Evolutionary conservation across 2,113 vertebrate species (phyloP).

Genomic region (Oncorhynchus gorbuscha): DNA sequence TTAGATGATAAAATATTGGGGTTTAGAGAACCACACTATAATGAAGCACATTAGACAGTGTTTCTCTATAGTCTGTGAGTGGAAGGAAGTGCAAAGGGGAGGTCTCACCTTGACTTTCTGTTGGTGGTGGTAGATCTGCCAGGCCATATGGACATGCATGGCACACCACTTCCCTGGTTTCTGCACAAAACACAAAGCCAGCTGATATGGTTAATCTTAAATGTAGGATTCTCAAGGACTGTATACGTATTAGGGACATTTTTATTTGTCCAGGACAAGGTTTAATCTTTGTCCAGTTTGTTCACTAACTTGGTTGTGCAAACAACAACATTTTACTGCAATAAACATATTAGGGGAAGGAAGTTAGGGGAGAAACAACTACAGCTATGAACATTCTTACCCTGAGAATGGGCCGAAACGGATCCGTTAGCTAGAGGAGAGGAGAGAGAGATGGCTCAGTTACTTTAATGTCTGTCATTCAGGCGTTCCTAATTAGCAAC

Average conservation of each 20-base stretch:
- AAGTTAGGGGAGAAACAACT: constrained; percentile 9
- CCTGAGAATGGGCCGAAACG: constrained; percentile 96
- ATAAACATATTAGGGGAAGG: too few species aligned
- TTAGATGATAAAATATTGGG: too few species aligned
- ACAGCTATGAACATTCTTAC: constrained; percentile 78
- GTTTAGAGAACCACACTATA: not conserved
- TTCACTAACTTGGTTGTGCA: too few species aligned
- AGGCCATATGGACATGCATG: constrained; percentile 96
- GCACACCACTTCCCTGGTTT: constrained; percentile 99
- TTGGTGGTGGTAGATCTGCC: constrained; percentile 98
- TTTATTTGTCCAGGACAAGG: too few species aligned
- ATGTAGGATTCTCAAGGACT: not conserved
- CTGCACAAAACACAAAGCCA: constrained; percentile 67
- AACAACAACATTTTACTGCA: too few species aligned
- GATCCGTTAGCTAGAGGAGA: constrained; percentile 94
- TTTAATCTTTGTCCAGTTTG: too few species aligned
- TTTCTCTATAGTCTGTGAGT: not conserved
- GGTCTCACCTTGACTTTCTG: constrained; percentile 96
- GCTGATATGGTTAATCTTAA: not conserved
- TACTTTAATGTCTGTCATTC: constrained; percentile 81
- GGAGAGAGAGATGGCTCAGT: constrained; percentile 70
- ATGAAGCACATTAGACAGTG: not conserved
- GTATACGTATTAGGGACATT: not conserved
- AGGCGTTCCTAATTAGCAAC: constrained; percentile 83
- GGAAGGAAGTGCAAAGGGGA: not conserved